These are phyloP conservation scores for Erannis defoliaria DNA, from an alignment of 2,888 invertebrate genomes.

Conservation along the genomic window DNA sequence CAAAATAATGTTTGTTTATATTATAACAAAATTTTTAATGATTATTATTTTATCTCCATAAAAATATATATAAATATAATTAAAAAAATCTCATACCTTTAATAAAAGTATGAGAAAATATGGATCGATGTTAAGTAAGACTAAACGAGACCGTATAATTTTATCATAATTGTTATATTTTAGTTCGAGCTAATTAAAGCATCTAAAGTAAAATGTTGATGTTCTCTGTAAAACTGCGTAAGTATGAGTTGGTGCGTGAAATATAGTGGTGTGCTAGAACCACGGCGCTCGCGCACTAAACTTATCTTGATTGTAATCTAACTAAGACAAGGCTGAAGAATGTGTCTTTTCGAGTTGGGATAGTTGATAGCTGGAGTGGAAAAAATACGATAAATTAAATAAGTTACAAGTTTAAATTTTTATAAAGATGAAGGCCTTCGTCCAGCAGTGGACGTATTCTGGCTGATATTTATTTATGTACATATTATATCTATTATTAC, in stretches of 20 bases:
- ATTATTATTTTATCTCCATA: no score
- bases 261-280: conserved; percentile 62
- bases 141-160: no score
- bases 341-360: conserved; percentile 46
- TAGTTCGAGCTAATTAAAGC: no score
- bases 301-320: conserved; percentile 78
- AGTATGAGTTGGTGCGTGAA: conserved; percentile 62
- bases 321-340: conserved; percentile 74
- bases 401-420: background rate
- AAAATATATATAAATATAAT: no score
- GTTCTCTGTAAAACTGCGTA: conserved; percentile 62
- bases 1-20: conserved; percentile 5
- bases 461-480: no score
- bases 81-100: no score
- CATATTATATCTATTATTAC: background rate
- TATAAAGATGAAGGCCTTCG: no score
- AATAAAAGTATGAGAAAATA: background rate
- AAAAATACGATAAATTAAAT: conserved; percentile 42
- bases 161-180: background rate
- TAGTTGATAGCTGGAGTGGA: background rate
- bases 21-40: conserved; percentile 10
- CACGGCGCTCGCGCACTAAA: conserved; percentile 56
- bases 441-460: no score
- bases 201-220: conserved; percentile 57
- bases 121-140: no score